These are phyloP conservation scores for Lagodon rhomboides DNA, from an alignment of 2,797 vertebrate genomes.

Conservation along the genomic window DNA sequence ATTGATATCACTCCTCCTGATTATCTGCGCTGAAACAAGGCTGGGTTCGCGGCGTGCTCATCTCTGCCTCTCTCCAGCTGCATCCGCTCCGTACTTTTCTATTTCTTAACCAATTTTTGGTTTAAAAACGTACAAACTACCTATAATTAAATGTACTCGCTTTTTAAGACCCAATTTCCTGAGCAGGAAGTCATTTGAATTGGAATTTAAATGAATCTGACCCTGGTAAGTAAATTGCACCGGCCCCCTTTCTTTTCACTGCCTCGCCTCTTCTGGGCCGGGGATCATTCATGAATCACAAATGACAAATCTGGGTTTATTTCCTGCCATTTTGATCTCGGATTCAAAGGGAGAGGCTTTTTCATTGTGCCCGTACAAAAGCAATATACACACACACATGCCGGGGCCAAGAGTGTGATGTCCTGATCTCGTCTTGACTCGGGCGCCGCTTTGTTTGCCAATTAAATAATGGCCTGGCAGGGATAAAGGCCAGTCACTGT, in stretches of 20 bases:
- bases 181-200: constrained; percentile 73
- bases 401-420: constrained; percentile 47
- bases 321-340: constrained; percentile 66
- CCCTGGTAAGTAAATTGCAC: constrained; percentile 60
- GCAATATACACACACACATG: constrained; percentile 8
- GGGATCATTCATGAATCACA: constrained; percentile 68
- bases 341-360: constrained; percentile 48
- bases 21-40: constrained; percentile 35
- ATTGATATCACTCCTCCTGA: constrained; percentile 51
- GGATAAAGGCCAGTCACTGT: constrained; percentile 58
- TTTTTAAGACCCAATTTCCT: constrained; percentile 72
- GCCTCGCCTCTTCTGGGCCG: constrained; percentile 39
- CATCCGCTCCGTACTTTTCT: constrained; percentile 51
- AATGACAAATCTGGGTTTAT: constrained; percentile 68
- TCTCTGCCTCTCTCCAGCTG: constrained; percentile 58
- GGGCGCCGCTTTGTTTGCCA: constrained; percentile 58
- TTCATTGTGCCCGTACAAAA: constrained; percentile 45
- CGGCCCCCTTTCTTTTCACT: constrained; percentile 38
- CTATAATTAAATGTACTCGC: constrained; percentile 70
- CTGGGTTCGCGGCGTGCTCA: constrained; percentile 46
- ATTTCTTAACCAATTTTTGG: constrained; percentile 42
- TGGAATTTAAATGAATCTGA: constrained; percentile 73
- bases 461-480: constrained; percentile 64
- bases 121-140: constrained; percentile 65
- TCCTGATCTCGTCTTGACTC: constrained; percentile 66